Evolutionary conservation across 2,113 vertebrate species (phyloP), one percentile per base, ranked within the genome.

Genomic region (Salvator merianae): DNA sequence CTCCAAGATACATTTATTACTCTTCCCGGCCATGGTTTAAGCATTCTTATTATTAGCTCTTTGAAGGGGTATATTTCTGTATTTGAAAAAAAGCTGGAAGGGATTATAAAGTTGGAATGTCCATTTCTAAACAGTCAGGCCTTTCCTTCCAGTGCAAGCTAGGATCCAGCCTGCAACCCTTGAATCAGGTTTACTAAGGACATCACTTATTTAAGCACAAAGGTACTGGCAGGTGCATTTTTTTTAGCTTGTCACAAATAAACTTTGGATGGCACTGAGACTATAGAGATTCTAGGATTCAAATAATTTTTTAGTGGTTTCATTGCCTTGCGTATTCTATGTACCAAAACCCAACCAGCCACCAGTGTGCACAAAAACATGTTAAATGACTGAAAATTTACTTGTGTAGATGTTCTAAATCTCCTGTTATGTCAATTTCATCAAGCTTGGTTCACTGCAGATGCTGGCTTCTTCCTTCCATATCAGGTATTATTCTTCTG

Each of bases 81-180:
- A 79, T 79, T 73, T 79, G 77, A 82, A 83, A 68, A 78, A 79
- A 79, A 85, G 38, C 90, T 74, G 81, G 88, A 88, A 59, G 79
- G 13, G 0, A 75, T 43, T 86, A 70, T 66, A 72, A 59, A 26
- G 84, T 7, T 18, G 83, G 43, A 77, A 38, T 70, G 26, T 3
- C 77, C 50, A 53, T 79, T 87, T 65, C 84, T 71, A 76, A 90
- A 79, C 38, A n/a, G 28, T 38, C 24, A 50, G 50, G 3, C 38
- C 85, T 73, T 0, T 69, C 89, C 84, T 73, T 76, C 8, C 16
- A n/a, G 9, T 38, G 47, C 79, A 38, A 59, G 10, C 13, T 24
- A 4, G 38, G 53, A 71, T 1, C 81, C 79, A 40, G 82, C 40
- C 79, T 79, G 40, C 22, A 76, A 82, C 12, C 36, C 77, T 65